phyloP scores from a whole-genome alignment of 2,888 invertebrate species.

The Tachina fera region DNA sequence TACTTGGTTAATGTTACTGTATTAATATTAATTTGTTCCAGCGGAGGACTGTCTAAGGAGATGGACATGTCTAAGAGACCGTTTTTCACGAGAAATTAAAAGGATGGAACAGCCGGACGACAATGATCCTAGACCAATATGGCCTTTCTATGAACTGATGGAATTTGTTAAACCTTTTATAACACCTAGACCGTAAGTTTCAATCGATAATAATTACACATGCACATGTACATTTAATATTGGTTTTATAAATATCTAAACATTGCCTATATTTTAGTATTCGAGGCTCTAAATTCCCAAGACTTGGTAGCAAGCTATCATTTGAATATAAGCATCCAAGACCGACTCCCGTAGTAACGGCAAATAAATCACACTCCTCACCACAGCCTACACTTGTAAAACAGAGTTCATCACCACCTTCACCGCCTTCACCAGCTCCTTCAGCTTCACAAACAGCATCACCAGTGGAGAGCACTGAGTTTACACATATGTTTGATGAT shows the following conservation, averaged over 20 bases:
- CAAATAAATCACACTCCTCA: too few species aligned
- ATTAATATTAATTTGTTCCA: background rate
- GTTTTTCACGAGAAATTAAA: slow-evolving; percentile 36
- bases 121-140: background rate
- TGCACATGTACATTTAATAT: background rate
- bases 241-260: background rate
- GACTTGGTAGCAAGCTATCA: background rate
- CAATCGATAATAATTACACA: background rate
- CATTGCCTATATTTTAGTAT: slow-evolving; percentile 17
- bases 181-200: slow-evolving; percentile 37
- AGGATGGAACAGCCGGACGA: background rate
- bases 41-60: slow-evolving; percentile 36
- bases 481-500: slow-evolving; percentile 28
- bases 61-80: slow-evolving; percentile 42
- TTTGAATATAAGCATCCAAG: background rate
- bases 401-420: background rate
- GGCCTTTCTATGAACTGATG: slow-evolving; percentile 51
- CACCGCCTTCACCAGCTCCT: background rate
- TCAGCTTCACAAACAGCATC: background rate
- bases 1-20: too few species aligned
- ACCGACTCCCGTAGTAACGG: background rate
- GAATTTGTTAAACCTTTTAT: slow-evolving; percentile 41
- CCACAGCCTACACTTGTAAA: background rate
- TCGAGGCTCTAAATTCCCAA: background rate
- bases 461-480: slow-evolving; percentile 17